These are phyloP conservation scores for Aleiodes alternator DNA, from an alignment of 2,888 invertebrate species.

Conservation along the genomic window DNA sequence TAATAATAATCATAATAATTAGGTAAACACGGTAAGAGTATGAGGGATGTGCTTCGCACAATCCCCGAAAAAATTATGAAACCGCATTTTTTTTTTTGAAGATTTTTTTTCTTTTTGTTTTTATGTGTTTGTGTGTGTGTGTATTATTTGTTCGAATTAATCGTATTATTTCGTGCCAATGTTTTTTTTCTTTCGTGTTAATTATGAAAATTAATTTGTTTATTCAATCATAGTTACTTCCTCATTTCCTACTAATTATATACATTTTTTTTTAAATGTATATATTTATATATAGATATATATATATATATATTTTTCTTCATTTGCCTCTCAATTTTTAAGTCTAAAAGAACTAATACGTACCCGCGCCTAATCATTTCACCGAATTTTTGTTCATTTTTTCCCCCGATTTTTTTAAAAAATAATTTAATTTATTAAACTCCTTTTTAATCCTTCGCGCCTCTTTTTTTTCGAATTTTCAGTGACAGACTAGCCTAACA, in stretches of 20 bases:
- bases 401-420: not conserved
- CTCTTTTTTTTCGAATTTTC: conserved; percentile 33
- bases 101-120: not conserved
- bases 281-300: conserved; percentile 34
- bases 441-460: conserved; percentile 43
- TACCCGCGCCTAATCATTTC: conserved; percentile 60
- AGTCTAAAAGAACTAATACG: conserved; percentile 65
- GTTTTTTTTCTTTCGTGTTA: conserved; percentile 7
- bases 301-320: conserved; percentile 32
- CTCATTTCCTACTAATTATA: conserved; percentile 58
- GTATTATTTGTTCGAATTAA: conserved; percentile 45
- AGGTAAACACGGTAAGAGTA: conserved; percentile 39
- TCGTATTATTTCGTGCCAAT: conserved; percentile 43
- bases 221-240: conserved; percentile 59
- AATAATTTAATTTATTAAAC: conserved; percentile 51
- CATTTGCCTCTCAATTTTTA: conserved; percentile 48
- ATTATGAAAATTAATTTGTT: conserved; percentile 16
- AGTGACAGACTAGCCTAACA: conserved; percentile 63
- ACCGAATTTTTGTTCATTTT: conserved; percentile 2
- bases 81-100: conserved; percentile 30
- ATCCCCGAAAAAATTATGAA: conserved; percentile 44
- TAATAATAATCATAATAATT: conserved; percentile 14
- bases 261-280: too few relatives aligned
- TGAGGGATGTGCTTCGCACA: conserved; percentile 52
- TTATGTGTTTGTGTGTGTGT: conserved; percentile 40